phyloP scores from a whole-genome alignment of 2,797 vertebrate genomes.

The Vespertilio murinus region DNA sequence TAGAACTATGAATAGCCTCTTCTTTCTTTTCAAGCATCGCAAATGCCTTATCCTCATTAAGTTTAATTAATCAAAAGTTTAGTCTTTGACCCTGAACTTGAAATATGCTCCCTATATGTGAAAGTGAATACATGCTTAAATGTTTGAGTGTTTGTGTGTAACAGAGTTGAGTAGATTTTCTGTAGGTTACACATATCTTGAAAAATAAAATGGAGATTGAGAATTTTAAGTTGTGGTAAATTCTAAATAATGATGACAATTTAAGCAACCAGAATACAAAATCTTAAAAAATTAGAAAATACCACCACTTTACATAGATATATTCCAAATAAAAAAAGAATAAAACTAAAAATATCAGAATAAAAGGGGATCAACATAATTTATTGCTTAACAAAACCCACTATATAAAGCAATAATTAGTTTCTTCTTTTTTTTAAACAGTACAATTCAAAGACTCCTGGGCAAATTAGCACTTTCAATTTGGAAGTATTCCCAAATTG shows the following conservation, averaged over 20 bases:
- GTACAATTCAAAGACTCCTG: background rate
- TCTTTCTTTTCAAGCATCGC: constrained; percentile 46
- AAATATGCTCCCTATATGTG: constrained; percentile 8
- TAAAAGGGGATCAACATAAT: background rate
- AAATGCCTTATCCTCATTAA: constrained; percentile 63
- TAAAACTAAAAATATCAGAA: constrained; percentile 6
- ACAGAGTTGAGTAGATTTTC: background rate
- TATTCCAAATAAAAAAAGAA: background rate
- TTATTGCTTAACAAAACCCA: background rate
- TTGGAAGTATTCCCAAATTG: background rate
- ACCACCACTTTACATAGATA: background rate
- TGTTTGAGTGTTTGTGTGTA: background rate
- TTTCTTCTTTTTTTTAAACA: background rate
- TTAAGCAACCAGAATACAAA: constrained; percentile 8
- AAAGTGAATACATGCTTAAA: background rate
- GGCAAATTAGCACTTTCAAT: background rate
- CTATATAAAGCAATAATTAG: background rate
- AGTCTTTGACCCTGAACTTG: constrained; percentile 40
- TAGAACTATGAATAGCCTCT: constrained; percentile 43
- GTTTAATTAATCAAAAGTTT: constrained; percentile 66
- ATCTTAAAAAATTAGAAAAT: background rate
- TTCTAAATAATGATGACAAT: background rate
- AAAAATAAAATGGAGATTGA: background rate
- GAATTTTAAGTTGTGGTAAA: background rate
- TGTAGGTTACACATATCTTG: background rate